Conservation (phyloP, 2,113 vertebrate species). For the Erythrocercus mccallii region DNA sequence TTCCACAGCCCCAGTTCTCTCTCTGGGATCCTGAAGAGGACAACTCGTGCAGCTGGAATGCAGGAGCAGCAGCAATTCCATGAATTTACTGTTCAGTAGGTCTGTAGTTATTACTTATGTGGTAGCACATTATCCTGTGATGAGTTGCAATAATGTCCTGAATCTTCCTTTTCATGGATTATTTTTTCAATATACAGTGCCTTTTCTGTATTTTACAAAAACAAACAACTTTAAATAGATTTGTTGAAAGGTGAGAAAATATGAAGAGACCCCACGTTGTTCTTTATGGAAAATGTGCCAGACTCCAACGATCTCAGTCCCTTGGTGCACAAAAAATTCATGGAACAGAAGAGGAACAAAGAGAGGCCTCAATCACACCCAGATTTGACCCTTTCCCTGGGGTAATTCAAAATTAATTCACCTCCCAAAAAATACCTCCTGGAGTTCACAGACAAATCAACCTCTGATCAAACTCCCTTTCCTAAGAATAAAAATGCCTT, state of each 20-base stretch:
- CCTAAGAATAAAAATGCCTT: background rate
- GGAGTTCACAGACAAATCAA: background rate
- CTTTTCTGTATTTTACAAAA: background rate
- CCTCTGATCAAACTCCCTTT: background rate
- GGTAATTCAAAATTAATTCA: background rate
- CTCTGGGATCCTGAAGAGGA: background rate
- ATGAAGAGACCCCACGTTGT: background rate
- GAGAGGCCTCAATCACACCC: background rate
- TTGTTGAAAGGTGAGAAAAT: background rate
- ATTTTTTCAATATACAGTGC: background rate
- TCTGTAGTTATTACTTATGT: background rate
- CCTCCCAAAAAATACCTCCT: background rate
- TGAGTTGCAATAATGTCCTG: background rate
- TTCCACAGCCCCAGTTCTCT: background rate
- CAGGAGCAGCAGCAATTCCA: background rate
- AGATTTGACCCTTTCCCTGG: background rate
- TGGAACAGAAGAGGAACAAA: background rate
- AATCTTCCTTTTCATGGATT: background rate
- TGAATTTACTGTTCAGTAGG: background rate
- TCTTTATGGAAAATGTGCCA: background rate
- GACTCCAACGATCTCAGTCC: background rate
- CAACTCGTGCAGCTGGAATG: accelerated
- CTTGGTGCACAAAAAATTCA: background rate
- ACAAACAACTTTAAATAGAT: background rate
- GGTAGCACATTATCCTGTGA: background rate